Conservation (phyloP, 2,797 vertebrate species). For the Heliangelus exortis region DNA sequence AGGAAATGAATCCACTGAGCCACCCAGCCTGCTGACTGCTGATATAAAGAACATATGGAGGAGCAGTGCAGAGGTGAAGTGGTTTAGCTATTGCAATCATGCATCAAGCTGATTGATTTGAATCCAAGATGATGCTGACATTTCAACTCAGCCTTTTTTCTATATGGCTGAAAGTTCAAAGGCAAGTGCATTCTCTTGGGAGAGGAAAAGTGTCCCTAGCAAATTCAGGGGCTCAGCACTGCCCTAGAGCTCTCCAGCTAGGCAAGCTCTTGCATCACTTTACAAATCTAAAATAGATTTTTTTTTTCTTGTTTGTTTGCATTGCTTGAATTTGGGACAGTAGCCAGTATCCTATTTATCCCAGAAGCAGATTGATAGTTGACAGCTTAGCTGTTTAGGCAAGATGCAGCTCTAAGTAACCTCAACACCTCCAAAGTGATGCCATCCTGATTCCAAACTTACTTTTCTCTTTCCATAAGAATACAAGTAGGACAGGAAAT, state of each 20-base stretch:
- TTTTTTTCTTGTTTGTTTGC: slow-evolving; percentile 34
- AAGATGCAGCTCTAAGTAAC: neutral
- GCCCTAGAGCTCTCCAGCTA: slow-evolving; percentile 23
- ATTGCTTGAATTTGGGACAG: slow-evolving; percentile 30
- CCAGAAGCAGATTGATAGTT: slow-evolving; percentile 20
- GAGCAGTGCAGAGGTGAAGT: slow-evolving; percentile 69
- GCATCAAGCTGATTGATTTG: slow-evolving; percentile 74
- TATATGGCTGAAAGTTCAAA: slow-evolving; percentile 75
- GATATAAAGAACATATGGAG: slow-evolving; percentile 73
- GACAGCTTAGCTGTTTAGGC: slow-evolving; percentile 19
- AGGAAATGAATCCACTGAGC: slow-evolving; percentile 75
- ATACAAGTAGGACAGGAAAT: neutral
- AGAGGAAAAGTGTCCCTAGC: slow-evolving; percentile 47
- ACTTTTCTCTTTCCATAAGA: neutral
- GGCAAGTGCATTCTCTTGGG: slow-evolving; percentile 48
- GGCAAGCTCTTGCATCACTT: slow-evolving; percentile 30
- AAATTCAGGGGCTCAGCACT: slow-evolving; percentile 48
- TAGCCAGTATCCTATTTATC: slow-evolving; percentile 26
- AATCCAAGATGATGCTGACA: slow-evolving; percentile 73
- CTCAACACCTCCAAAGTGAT: neutral
- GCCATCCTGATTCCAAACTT: neutral
- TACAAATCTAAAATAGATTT: slow-evolving; percentile 4
- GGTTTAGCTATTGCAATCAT: slow-evolving; percentile 65
- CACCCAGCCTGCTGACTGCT: slow-evolving; percentile 70
- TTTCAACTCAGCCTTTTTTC: slow-evolving; percentile 55